These are phyloP conservation scores for Cepaea nemoralis DNA, from an alignment of 1,140 invertebrate species.

Conservation along the genomic window DNA sequence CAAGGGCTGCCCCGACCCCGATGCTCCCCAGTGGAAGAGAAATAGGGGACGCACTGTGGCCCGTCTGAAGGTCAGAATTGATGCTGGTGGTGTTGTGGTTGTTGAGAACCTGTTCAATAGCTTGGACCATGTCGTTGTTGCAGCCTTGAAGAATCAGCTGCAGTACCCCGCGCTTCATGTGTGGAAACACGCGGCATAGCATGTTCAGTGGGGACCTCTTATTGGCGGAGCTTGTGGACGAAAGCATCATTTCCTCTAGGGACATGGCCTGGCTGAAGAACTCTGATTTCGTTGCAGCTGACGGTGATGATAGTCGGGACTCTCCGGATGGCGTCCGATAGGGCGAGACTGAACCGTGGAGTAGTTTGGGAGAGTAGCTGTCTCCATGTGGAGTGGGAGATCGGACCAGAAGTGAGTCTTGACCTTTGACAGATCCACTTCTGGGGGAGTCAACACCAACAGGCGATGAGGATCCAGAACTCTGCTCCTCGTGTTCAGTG, in stretches of 20 bases:
- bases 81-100: conserved; percentile 41
- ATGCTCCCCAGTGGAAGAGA: neutral
- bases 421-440: conserved; percentile 15
- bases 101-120: conserved; percentile 82
- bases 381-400: conserved; percentile 11
- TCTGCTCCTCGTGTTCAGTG: conserved; percentile 8
- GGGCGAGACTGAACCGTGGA: conserved; percentile 25
- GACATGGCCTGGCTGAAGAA: neutral
- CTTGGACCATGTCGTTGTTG: conserved; percentile 87
- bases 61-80: conserved; percentile 1
- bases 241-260: conserved; percentile 21
- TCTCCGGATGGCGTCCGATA: conserved; percentile 34
- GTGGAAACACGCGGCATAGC: conserved; percentile 85
- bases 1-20: neutral
- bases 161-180: conserved; percentile 84
- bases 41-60: neutral
- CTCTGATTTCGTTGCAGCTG: conserved; percentile 20
- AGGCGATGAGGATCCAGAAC: conserved; percentile 15
- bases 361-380: conserved; percentile 8
- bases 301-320: conserved; percentile 1
- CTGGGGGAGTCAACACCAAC: neutral
- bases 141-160: conserved; percentile 82
- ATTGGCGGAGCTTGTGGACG: neutral
- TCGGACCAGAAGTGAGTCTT: neutral
- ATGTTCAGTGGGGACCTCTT: conserved; percentile 79